phyloP scores from a whole-genome alignment of 2,888 invertebrate species.

The Stictocephala bisonia region DNA sequence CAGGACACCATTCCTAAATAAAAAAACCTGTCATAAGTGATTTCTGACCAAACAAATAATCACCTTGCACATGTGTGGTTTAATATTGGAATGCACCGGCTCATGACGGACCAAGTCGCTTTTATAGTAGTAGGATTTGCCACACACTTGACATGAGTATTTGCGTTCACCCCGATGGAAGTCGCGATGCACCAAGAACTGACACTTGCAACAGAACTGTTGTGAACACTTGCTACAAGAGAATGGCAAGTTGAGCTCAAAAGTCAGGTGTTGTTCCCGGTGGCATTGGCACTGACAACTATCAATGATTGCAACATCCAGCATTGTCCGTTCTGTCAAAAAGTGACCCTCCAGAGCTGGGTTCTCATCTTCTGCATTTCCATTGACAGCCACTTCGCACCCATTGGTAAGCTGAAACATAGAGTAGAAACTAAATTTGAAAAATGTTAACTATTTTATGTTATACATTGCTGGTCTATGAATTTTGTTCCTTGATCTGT shows the following conservation, averaged over 20 bases:
- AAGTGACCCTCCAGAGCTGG: slow-evolving; percentile 33
- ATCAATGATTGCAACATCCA: background rate
- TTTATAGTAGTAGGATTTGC: slow-evolving; percentile 48
- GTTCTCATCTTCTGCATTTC: slow-evolving; percentile 7
- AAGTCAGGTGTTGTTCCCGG: background rate
- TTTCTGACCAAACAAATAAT: no score
- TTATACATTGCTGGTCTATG: no score
- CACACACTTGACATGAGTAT: slow-evolving; percentile 47
- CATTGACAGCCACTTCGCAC: background rate
- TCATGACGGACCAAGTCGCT: slow-evolving; percentile 47
- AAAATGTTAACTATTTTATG: no score
- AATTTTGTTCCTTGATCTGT: no score
- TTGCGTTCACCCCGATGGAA: slow-evolving; percentile 25
- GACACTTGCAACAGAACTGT: slow-evolving; percentile 39
- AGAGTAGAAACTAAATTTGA: no score
- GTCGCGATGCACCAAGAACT: slow-evolving; percentile 8
- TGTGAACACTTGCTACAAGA: slow-evolving; percentile 24
- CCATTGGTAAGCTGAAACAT: no score
- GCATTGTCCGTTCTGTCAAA: background rate
- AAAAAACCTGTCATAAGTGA: no score
- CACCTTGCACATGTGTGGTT: slow-evolving; percentile 33
- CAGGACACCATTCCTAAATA: no score
- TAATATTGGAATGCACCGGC: slow-evolving; percentile 42
- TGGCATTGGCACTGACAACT: slow-evolving; percentile 17
- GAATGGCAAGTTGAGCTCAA: slow-evolving; percentile 13